Base-by-base conservation (phyloP, 2,113 vertebrate genomes). In the Istiophorus platypterus region DNA sequence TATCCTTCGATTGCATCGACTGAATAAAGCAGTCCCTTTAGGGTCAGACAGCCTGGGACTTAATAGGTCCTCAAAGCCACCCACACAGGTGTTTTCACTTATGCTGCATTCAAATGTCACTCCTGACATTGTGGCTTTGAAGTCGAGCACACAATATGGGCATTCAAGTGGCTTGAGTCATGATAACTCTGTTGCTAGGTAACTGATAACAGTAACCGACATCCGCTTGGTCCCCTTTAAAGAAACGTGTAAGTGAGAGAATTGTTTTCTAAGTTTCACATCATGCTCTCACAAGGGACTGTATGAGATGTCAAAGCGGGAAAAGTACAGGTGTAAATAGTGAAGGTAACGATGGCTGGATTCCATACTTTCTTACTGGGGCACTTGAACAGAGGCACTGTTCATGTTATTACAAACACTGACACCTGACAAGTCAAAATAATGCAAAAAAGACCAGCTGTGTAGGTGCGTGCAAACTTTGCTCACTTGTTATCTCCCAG, bases 131-230 rank as follows among this genome's bases (percentile, higher is more conserved):
- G 26, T 67, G 8, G 63, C 34, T 27, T 15, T 47, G 4, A 47
- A 37, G n/a, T 68, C 4, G 20, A 29, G 52, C 8, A 9, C 24
- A 64, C 22, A 1, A 8, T 74, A 26, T 39, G 49, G 7, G 4
- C 15, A 5, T n/a, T 63, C 9, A 49, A 70, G n/a, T 29, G 27
- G 42, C 45, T 63, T 8, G 26, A 87, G 81, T 54, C 5, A 2
- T 5, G 37, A 6, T 42, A 41, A 13, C 10, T 39, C 34, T 22
- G 74, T 81, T 79, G 72, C 57, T 76, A 57, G 56, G 85, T 15
- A 13, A 77, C 77, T 1, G 31, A 67, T 29, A 27, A 79, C 66
- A 78, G 66, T 67, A n/a, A 76, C 15, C 4, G 1, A 41, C 13
- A 3, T 65, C 7, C 1, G 45, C 34, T 45, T 41, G 7, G n/a